Base-by-base conservation (phyloP, 2,797 vertebrate genomes). In the Artibeus jamaicensis region DNA sequence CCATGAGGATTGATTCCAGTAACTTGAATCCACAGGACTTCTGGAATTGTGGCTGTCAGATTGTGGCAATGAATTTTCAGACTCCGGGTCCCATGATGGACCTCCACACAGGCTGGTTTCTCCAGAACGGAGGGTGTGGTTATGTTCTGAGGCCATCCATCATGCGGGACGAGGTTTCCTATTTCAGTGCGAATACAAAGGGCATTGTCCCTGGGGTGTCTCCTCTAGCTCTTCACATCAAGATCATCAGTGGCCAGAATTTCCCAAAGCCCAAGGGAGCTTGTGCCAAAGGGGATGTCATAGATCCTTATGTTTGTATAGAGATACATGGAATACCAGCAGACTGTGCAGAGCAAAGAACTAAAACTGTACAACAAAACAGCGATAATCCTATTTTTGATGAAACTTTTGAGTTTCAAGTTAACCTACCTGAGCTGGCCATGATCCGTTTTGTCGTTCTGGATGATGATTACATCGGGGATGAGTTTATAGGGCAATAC, bases 381-480 rank as follows among this genome's bases (percentile, higher is more conserved):
- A 99, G 99, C 57, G 99, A 99, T 76, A 99, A 99, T 97, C 99
- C 99, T 1, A 99, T 99, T 97, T 99, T 99, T 95, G 99, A 99
- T 26, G 99, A 99, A 98, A 99, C 99, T 84, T 99, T 99, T 89
- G 99, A 99, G 98, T 99, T 99, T 96, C 99, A 99, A 98, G 99
- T 99, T 37, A 99, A 99, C 96, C 99, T 99, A 76, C 99, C 99
- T 0, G 99, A 99, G 97, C 98, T 99, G 96, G 99, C 99, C 87
- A 98, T 99, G 98, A 98, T 99, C 92, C 99, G 99, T 87, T 99
- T 99, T 57, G 99, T 99, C 22, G 99, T 99, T 55, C 92, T 99
- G 92, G 99, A 99, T n/a, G 99, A 99, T 37, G 99, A 99, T 98
- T 99, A 99, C 97, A 99, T 99, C 15, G 99, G 99, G 26, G 99